These are phyloP conservation scores for Nothocercus julius DNA, from an alignment of 2,113 vertebrate genomes.

Conservation along the genomic window DNA sequence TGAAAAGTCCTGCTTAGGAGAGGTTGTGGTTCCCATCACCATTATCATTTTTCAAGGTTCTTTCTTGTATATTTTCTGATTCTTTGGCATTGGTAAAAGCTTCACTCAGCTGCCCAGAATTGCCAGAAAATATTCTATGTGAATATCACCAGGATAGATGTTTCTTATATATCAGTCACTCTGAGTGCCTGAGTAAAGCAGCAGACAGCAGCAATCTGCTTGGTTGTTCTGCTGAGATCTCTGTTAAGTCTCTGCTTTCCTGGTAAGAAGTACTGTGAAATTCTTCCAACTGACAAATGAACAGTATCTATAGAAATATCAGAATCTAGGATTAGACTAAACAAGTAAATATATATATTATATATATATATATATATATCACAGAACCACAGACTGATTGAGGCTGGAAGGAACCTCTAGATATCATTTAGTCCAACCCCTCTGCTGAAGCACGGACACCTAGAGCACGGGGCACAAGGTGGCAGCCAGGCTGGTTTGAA, in stretches of 20 bases:
- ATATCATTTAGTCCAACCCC: no score
- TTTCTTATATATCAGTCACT: neutral
- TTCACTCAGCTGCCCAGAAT: neutral
- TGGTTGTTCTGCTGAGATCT: rapidly evolving
- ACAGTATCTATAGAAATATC: neutral
- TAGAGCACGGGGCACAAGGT: no score
- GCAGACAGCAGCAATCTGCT: neutral
- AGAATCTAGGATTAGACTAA: neutral
- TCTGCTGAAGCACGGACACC: no score
- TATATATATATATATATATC: no score
- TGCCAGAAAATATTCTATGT: neutral
- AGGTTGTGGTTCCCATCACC: neutral
- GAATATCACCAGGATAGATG: neutral
- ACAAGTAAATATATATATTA: no score
- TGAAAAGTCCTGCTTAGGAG: neutral
- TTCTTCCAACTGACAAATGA: neutral
- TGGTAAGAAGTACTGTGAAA: neutral
- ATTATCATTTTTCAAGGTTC: rapidly evolving
- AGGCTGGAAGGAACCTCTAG: no score
- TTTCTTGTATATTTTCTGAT: neutral
- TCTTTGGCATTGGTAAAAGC: neutral
- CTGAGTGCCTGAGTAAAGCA: neutral
- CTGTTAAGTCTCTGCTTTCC: neutral
- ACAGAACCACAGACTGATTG: no score
- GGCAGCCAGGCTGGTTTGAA: no score